Evolutionary conservation across 1,140 invertebrate genomes (phyloP), one percentile per base, ranked within the genome.

Genomic region (Meloidogyne floridensis): DNA sequence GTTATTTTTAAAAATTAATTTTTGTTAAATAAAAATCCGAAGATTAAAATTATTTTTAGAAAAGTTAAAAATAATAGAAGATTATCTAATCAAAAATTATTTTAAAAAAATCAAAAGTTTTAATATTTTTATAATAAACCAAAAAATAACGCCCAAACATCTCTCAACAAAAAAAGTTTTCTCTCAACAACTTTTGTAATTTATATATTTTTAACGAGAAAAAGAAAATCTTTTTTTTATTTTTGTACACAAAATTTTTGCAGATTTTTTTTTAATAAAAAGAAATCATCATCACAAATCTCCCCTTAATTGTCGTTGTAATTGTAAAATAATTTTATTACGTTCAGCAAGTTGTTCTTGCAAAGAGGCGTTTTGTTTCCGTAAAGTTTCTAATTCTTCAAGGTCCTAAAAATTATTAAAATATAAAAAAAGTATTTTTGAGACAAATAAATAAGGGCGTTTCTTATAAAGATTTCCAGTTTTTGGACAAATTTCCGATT

Each of bases 351-450:
- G 59, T 80, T 80, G 72, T 56, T 80, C 47, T 18, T 71, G 77
- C 75, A 80, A 18, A 80, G 72, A 42, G 76, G 53, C 80, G 32
- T 80, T 80, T 80, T 80, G 72, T 18, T 75, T 59, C 42, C 76
- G 76, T 11, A 80, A 71, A 18, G 13, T 80, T 13, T 80, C 53
- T 51, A 80, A 80, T n/a, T 80, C 80, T 18, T 80, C 77, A 18
- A 76, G n/a, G 32, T 80, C 80, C 80, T 80, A 32, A 75, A 75
- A 53, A 75, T 80, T 11, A 76, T 20, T 20, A 79, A 65, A 18
- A 56, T 75, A 54, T n/a, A 51, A 59, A 3, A 59, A 15, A 59
- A n/a, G 6, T 65, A 15, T 65, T 65, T 65, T 65, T 65, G 59
- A 65, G 59, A 65, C 59, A 65, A 65, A n/a, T n/a, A 65, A 13